Evolutionary conservation across 2,797 vertebrate genomes (phyloP).

Genomic region (Amblyopsis hoosieri): DNA sequence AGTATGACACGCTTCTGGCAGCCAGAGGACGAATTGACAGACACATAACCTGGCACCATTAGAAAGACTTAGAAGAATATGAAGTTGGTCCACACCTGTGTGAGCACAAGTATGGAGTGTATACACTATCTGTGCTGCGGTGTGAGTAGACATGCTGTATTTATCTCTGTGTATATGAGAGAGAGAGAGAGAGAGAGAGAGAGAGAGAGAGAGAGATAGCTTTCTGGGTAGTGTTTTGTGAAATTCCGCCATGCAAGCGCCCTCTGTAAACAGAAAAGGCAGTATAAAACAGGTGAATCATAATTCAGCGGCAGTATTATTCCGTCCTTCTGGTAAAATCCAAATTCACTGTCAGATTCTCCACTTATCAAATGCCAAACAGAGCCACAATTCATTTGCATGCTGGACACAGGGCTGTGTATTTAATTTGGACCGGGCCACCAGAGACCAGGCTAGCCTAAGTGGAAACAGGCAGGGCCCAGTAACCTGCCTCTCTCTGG

Average conservation of each 20-base stretch:
- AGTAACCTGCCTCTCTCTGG: slow-evolving; percentile 70
- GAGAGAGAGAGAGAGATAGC: slow-evolving; percentile 24
- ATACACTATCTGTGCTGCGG: too few species aligned
- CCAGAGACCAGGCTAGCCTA: slow-evolving; percentile 65
- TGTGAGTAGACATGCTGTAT: slow-evolving; percentile 38
- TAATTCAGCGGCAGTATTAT: slow-evolving; percentile 25
- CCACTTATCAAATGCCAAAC: slow-evolving; percentile 53
- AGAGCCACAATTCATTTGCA: slow-evolving; percentile 62
- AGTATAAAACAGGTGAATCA: slow-evolving; percentile 14
- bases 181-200: slow-evolving; percentile 11
- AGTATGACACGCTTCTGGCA: slow-evolving; percentile 50
- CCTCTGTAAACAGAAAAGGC: slow-evolving; percentile 40
- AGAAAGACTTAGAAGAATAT: slow-evolving; percentile 38
- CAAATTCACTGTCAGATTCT: slow-evolving; percentile 46
- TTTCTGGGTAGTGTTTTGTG: slow-evolving; percentile 54
- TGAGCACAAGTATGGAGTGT: slow-evolving; percentile 40
- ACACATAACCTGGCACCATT: slow-evolving; percentile 43
- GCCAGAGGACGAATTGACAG: slow-evolving; percentile 40
- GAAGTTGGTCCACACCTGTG: slow-evolving; percentile 54
- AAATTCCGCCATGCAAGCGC: slow-evolving; percentile 62
- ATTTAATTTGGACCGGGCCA: slow-evolving; percentile 61
- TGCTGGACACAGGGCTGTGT: slow-evolving; percentile 56
- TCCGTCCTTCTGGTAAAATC: slow-evolving; percentile 37
- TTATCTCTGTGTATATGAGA: slow-evolving; percentile 1
- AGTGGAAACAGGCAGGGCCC: slow-evolving; percentile 67